phyloP scores from a whole-genome alignment of 2,888 invertebrate genomes.

The Campoletis raptor region DNA sequence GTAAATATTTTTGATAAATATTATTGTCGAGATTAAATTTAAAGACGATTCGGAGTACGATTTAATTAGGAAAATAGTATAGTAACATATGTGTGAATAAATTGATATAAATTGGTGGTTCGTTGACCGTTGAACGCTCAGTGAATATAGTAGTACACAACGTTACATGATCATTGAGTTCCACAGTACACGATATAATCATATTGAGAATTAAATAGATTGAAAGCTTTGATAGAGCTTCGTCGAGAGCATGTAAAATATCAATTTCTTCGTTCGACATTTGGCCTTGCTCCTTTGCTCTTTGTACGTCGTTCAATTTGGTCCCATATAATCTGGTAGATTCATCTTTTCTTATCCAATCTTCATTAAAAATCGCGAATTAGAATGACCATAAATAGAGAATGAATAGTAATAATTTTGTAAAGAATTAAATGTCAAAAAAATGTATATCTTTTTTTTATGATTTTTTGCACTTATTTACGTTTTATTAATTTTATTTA shows the following conservation, averaged over 20 bases:
- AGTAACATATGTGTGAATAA: conserved; percentile 7
- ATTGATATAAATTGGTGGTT: conserved; percentile 58
- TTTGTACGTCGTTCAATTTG: conserved; percentile 59
- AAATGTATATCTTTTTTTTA: background rate
- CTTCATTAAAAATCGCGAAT: background rate
- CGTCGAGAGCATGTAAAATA: conserved; percentile 22
- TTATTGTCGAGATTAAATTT: background rate
- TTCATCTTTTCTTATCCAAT: background rate
- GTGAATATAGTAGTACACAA: conserved; percentile 35
- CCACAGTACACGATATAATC: conserved; percentile 47
- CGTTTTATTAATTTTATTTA: background rate
- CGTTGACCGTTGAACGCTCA: conserved; percentile 45
- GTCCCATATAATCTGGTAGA: conserved; percentile 14
- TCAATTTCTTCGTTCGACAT: conserved; percentile 50
- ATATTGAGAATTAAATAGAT: conserved; percentile 59
- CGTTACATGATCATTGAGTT: conserved; percentile 25
- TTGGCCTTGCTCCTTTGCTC: conserved; percentile 52
- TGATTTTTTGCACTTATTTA: background rate
- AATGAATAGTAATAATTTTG: too few relatives aligned
- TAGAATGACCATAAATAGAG: background rate
- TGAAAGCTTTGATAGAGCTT: conserved; percentile 52
- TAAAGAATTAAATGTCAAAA: background rate
- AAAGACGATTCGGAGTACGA: background rate
- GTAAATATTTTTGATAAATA: background rate
- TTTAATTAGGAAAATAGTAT: conserved; percentile 45